These are phyloP conservation scores for Eudyptes chrysolophus DNA, from an alignment of 2,113 vertebrate species.

Conservation along the genomic window DNA sequence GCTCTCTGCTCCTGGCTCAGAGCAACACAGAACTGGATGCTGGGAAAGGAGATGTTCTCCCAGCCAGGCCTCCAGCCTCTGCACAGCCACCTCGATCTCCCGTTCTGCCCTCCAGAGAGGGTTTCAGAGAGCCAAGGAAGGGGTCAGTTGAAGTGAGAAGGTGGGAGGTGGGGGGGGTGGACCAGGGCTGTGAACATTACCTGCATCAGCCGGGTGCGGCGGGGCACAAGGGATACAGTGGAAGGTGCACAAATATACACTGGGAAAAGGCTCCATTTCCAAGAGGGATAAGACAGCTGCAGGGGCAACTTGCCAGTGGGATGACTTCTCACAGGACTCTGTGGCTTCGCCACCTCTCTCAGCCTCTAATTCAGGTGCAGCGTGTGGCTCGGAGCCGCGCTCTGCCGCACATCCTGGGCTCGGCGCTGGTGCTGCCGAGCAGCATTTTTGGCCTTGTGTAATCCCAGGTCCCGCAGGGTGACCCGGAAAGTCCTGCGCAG, in stretches of 20 bases:
- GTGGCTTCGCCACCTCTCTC: background rate
- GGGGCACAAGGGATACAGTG: accelerated
- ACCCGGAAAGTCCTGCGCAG: background rate
- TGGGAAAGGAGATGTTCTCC: background rate
- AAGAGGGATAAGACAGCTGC: background rate
- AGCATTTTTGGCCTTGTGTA: background rate
- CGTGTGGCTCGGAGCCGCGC: accelerated
- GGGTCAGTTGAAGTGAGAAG: background rate
- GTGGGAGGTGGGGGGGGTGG: background rate
- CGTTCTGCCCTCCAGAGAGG: background rate
- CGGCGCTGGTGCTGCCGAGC: accelerated
- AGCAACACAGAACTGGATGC: background rate
- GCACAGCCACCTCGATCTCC: background rate
- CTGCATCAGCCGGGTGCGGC: background rate
- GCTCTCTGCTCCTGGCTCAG: accelerated
- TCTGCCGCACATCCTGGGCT: background rate
- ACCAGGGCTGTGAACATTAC: background rate
- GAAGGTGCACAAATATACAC: background rate
- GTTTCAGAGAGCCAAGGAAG: background rate
- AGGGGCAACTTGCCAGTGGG: background rate
- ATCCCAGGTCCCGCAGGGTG: background rate
- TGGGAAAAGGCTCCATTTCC: background rate
- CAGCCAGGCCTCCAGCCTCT: too few relatives aligned
- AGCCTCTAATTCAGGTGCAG: background rate
- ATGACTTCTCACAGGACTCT: background rate